Evolutionary conservation across 2,888 invertebrate genomes (phyloP).

Genomic region (Crioceris asparagi): DNA sequence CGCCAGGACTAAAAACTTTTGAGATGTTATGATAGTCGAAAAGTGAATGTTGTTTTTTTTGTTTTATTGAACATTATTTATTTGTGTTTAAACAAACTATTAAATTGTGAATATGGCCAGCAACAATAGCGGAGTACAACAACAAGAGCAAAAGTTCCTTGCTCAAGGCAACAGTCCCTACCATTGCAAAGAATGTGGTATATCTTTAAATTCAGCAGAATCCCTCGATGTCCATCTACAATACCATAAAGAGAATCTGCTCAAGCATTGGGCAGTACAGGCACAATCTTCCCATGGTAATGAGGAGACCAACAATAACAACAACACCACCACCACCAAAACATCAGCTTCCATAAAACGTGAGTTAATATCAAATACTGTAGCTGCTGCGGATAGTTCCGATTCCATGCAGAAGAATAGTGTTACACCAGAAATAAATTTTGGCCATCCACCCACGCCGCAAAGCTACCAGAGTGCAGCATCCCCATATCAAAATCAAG

Average conservation of each 20-base stretch:
- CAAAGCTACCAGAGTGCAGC: conserved; percentile 58
- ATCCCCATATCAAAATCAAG: conserved; percentile 50
- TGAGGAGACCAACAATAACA: conserved; percentile 58
- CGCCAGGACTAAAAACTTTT: conserved; percentile 33
- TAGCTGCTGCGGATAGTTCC: conserved; percentile 65
- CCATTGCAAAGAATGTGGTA: conserved; percentile 66
- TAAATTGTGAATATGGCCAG: conserved; percentile 32
- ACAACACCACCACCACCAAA: conserved; percentile 15
- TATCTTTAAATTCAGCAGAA: conserved; percentile 63
- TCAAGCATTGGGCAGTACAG: conserved; percentile 61
- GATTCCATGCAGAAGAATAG: conserved; percentile 56
- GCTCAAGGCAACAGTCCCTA: conserved; percentile 45
- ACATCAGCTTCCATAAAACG: conserved; percentile 40
- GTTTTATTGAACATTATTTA: conserved; percentile 30
- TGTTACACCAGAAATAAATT: conserved; percentile 48
- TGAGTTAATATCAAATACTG: conserved; percentile 44
- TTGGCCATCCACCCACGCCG: conserved; percentile 54
- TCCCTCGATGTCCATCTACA: conserved; percentile 70
- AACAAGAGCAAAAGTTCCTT: conserved; percentile 20
- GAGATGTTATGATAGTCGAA: conserved; percentile 39
- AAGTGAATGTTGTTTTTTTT: conserved; percentile 38
- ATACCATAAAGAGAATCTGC: conserved; percentile 64
- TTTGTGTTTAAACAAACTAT: conserved; percentile 21
- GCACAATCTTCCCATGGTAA: conserved; percentile 35
- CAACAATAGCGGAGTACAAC: conserved; percentile 28